These are phyloP conservation scores for Cynocephalus volans DNA, from an alignment of 2,113 vertebrate genomes.

Conservation along the genomic window DNA sequence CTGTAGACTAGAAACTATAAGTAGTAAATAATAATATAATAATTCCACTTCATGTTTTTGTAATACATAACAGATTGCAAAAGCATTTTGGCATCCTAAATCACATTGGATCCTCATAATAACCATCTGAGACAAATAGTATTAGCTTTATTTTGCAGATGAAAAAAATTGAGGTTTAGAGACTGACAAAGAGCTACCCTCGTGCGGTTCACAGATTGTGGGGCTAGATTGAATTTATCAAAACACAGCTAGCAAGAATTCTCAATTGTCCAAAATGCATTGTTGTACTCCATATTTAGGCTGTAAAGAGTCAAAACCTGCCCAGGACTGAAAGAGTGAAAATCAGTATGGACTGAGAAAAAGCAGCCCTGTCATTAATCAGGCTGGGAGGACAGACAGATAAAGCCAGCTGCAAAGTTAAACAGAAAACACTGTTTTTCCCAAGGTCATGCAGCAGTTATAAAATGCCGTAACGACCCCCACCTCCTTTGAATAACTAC, in stretches of 20 bases:
- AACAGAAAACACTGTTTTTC: constrained; percentile 75
- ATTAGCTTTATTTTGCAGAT: constrained; percentile 46
- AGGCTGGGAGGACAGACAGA: constrained; percentile 72
- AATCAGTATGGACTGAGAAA: constrained; percentile 64
- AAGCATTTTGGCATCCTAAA: constrained; percentile 20
- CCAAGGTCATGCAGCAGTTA: constrained; percentile 64
- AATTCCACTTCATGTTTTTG: constrained; percentile 25
- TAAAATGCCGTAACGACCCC: constrained; percentile 57
- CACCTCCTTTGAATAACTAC: constrained; percentile 45
- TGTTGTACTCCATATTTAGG: not conserved
- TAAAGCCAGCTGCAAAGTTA: constrained; percentile 77
- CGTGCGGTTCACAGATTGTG: not conserved
- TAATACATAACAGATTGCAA: not conserved
- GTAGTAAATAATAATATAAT: constrained; percentile 53
- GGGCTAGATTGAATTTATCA: constrained; percentile 9
- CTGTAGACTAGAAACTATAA: not conserved
- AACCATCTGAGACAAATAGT: constrained; percentile 22
- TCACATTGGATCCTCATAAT: not conserved
- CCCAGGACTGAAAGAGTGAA: constrained; percentile 49
- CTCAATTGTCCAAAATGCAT: constrained; percentile 6
- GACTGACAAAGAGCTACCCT: not conserved
- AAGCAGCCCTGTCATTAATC: constrained; percentile 74
- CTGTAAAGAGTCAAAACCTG: constrained; percentile 37
- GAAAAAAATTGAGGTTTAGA: constrained; percentile 48
- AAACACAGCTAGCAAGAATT: not conserved